Evolutionary conservation across 2,888 invertebrate genomes (phyloP), one percentile per base, ranked within the genome.

Genomic region (Electrophaes corylata): DNA sequence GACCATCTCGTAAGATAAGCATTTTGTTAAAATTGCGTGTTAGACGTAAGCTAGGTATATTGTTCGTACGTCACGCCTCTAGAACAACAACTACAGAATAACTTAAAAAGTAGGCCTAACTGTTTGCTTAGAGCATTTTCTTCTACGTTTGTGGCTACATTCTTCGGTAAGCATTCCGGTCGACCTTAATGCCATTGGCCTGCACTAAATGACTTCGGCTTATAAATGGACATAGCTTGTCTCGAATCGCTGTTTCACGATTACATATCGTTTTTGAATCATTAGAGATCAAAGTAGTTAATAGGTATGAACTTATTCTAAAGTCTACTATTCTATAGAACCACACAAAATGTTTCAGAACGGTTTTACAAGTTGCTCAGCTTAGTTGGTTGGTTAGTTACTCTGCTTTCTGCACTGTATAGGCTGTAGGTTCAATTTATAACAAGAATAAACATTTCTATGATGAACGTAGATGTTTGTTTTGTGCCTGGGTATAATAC

Each of bases 31-130:
- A n/a, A n/a, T n/a, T 37, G 44, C 18, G 18, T 44, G 51, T 43
- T 41, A 20, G 20, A 33, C 33, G 41, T 37, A 44, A 53, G 49
- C 49, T 29, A 51, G 39, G 37, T 16, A 8, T 45, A 57, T 46
- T 47, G 56, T 56, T 39, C 26, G 52, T 51, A 47, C 55, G 60
- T 55, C 51, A 55, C 60, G 60, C 40, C 44, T 35, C 40, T 44
- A 47, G 45, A 55, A 47, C 55, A 50, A 26, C 47, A 48, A 31
- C 48, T 37, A 23, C 40, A 35, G 52, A 52, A 60, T 78, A 74
- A 71, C 67, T 75, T 78, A 72, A 81, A 83, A 88, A 86, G 82
- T 86, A 73, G 86, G 82, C 71, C 86, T 87, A 84, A 88, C 88
- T 83, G 88, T 85, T 76, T 68, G 69, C 70, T 70, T 66, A 70